These are phyloP conservation scores for Spicauda simplicius DNA, from an alignment of 2,888 invertebrate genomes.

Conservation along the genomic window DNA sequence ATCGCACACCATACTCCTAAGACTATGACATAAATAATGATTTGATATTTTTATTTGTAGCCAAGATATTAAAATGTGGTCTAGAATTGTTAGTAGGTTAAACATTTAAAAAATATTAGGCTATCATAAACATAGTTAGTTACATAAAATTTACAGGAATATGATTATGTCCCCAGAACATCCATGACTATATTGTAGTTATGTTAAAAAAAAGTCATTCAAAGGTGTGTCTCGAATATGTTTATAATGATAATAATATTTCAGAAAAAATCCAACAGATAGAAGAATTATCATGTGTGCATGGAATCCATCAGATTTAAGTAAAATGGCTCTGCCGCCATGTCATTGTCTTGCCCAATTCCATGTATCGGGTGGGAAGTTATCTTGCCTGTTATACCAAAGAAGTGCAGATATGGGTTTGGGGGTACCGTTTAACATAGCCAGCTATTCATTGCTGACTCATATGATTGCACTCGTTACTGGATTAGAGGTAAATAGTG, in stretches of 20 bases:
- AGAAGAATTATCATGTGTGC: conserved; percentile 96
- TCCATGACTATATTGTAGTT: no score
- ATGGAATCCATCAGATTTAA: conserved; percentile 96
- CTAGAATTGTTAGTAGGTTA: no score
- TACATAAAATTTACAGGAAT: no score
- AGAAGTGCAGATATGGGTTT: conserved; percentile 98
- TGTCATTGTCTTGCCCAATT: conserved; percentile 98
- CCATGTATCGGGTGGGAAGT: conserved; percentile 92
- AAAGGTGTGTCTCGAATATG: no score
- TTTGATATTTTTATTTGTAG: no score
- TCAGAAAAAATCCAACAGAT: conserved; percentile 90
- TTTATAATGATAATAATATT: conserved; percentile 35
- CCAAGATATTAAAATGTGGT: no score
- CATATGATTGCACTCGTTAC: conserved; percentile 98
- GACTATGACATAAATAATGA: no score
- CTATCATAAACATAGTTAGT: no score
- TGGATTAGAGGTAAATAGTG: conserved; percentile 88
- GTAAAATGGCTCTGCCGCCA: conserved; percentile 97
- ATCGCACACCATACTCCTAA: no score
- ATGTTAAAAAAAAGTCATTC: no score
- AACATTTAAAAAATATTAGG: no score
- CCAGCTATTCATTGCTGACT: conserved; percentile 96
- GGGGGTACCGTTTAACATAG: conserved; percentile 99
- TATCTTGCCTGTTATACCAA: conserved; percentile 97
- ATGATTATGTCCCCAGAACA: no score